Evolutionary conservation across 2,888 invertebrate genomes (phyloP), one percentile per base, ranked within the genome.

Genomic region (Metallyticus violacea): DNA sequence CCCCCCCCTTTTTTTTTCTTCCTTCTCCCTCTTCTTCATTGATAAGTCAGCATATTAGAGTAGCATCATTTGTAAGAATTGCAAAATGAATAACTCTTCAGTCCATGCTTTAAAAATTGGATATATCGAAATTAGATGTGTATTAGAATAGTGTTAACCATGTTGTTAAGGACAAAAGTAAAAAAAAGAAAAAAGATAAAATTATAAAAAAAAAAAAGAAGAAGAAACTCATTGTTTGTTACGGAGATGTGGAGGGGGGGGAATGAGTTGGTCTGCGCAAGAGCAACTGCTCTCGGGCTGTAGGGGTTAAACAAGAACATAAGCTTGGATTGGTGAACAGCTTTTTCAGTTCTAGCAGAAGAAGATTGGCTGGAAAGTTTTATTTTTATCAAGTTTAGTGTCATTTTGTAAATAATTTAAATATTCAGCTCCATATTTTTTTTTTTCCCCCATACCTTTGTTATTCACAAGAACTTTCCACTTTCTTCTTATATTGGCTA

Each of bases 71-170:
- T 88, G 87, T 87, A 88, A 87, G 86, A 86, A 88, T 86, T 87
- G 85, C 88, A 88, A 81, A 87, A 86, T 87, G 85, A 85, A 86
- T 87, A 87, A 86, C 86, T 85, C 81, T 86, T 86, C 40, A 62
- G 85, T 85, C 87, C 88, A 87, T 88, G 87, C 87, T 88, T 88
- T 87, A 86, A 87, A 87, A 89, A 88, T 89, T 89, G 89, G 88
- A 89, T 89, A 89, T 87, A 86, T 89, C 89, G 89, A 88, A 87
- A 89, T 89, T 89, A 89, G 89, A 88, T 89, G 89, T 89, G 89
- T 88, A 89, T 89, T 89, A 89, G 89, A 88, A 88, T 89, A 89
- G 89, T 88, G 81, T 89, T 89, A 87, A 89, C 89, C 88, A 88
- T 89, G 89, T 89, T 89, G 88, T 89, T 88, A 88, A 88, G 87